A percentile compares a stretch with the other conserved stretches of the same genome.
These are phyloP conservation scores for Hapalemur alaotrensis DNA, from an alignment of 2,797 vertebrate genomes.

Conservation along the genomic window DNA sequence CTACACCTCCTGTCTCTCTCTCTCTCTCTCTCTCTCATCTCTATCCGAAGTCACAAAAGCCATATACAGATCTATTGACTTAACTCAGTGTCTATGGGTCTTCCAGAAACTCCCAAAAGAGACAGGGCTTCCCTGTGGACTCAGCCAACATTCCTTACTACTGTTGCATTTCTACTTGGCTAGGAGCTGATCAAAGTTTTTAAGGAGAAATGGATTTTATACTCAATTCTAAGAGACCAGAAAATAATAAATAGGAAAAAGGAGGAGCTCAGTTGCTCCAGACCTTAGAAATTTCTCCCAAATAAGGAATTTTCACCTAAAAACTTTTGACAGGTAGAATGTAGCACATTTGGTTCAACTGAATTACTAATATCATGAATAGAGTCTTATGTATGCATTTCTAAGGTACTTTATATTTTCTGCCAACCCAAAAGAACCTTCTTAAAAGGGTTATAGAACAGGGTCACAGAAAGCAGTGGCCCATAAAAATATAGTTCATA, in stretches of 20 bases:
- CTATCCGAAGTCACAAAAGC: neutral
- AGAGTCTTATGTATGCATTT: conserved; percentile 52
- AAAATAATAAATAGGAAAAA: conserved; percentile 18
- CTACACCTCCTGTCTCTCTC: neutral
- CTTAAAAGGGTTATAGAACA: conserved; percentile 61
- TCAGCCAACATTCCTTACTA: neutral
- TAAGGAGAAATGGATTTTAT: conserved; percentile 18
- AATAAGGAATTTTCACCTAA: neutral
- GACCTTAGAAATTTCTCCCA: neutral
- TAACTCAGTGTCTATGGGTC: neutral
- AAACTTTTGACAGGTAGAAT: conserved; percentile 45
- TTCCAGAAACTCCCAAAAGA: neutral
- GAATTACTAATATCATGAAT: conserved; percentile 56
- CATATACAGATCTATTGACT: neutral
- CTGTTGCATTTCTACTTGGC: neutral
- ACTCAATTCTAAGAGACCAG: neutral
- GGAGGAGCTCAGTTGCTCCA: neutral
- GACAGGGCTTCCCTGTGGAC: neutral
- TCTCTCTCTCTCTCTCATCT: neutral
- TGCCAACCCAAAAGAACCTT: conserved; percentile 45
- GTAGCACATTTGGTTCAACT: neutral
- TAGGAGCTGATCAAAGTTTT: conserved; percentile 27
- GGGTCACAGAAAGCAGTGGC: conserved; percentile 55
- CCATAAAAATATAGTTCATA: conserved; percentile 59
- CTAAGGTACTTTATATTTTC: conserved; percentile 48